Evolutionary conservation across 2,113 vertebrate genomes (phyloP).

Genomic region (Boulengeromyrus knoepffleri): DNA sequence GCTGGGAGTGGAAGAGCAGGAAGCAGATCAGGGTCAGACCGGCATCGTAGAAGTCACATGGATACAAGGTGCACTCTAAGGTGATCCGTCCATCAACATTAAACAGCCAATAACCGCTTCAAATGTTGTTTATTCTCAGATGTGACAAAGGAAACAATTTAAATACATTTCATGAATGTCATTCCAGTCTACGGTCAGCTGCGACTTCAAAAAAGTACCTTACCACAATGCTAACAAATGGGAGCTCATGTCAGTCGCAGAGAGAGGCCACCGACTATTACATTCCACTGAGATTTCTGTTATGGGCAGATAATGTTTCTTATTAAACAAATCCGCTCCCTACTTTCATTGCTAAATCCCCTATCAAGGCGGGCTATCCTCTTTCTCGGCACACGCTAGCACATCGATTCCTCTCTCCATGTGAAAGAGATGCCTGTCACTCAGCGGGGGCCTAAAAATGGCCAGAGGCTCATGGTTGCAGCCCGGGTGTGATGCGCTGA

Average conservation of each 20-base stretch:
- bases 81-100: background rate
- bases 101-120: background rate
- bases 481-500: background rate
- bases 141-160: background rate
- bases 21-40: background rate
- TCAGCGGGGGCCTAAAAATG: conserved; percentile 25
- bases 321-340: background rate
- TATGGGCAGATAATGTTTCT: background rate
- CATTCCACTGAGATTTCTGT: background rate
- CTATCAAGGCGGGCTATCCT: background rate
- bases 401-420: background rate
- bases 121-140: background rate
- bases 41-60: background rate
- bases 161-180: background rate
- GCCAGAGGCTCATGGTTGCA: conserved; percentile 18
- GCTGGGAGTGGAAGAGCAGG: conserved; percentile 61
- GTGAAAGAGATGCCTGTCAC: background rate
- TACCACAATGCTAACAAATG: background rate
- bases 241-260: background rate
- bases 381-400: background rate
- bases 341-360: background rate
- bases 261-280: background rate
- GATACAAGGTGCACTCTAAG: background rate
- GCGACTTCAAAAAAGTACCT: background rate
- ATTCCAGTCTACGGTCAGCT: background rate